Base-by-base conservation (phyloP, 2,113 vertebrate genomes). In the Lepus europaeus region DNA sequence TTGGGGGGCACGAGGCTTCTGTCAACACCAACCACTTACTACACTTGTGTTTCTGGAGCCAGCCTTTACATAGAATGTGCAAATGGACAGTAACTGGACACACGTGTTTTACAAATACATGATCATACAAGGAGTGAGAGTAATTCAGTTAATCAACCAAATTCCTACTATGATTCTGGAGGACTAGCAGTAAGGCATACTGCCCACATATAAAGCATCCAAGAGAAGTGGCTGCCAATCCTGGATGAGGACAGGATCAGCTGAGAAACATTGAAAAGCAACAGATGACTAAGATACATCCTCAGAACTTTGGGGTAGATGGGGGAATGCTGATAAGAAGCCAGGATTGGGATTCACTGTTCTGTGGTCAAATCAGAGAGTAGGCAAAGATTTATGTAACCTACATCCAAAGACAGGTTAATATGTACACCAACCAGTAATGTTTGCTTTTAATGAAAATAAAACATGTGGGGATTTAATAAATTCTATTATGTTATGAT, bases 391-490 rank as follows among this genome's bases (percentile, higher is more conserved):
- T 86, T 87, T 90, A 88, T 56, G 53, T 63, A n/a, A 77, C 86
- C 39, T 81, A 63, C 2, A 63, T 80, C 22, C 51, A 88, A 92
- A 92, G 66, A 79, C 63, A 90, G 66, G 13, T 90, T 84, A 76
- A 86, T 53, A 79, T 64, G 23, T 11, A 80, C 6, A 33, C 22
- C 23, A 64, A 49, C 4, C 51, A 82, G 45, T 33, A 77, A 79
- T 25, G 70, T 63, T 83, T 82, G 49, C 31, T 93, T 93, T 87
- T 61, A 74, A 72, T 76, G 63, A 86, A 91, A 29, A 93, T 33
- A 95, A 88, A 77, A 10, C 49, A 79, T 45, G 39, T 63, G 33
- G n/a, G 33, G 17, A 63, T 83, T 87, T 93, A 74, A 74, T 36
- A 89, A 90, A 74, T 95, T 90, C 31, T 79, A n/a, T 61, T 74